These are phyloP conservation scores for Slavum lentiscoides DNA, from an alignment of 2,888 invertebrate species.

Conservation along the genomic window DNA sequence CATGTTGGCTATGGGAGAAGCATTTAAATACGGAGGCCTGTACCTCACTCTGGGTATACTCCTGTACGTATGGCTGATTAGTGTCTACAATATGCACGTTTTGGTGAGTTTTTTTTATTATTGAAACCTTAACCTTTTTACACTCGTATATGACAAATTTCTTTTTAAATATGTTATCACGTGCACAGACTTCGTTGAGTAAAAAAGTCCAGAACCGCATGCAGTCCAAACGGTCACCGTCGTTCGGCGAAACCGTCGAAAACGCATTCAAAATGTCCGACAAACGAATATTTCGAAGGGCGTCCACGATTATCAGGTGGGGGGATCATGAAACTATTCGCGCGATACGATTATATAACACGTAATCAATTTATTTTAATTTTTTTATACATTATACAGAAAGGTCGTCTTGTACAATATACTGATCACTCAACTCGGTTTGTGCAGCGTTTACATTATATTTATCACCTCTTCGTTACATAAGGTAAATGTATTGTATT, in stretches of 20 bases:
- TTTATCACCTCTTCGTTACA: constrained; percentile 33
- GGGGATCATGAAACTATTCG: neutral
- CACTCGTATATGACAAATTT: neutral
- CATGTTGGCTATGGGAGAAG: constrained; percentile 93
- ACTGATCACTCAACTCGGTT: constrained; percentile 43
- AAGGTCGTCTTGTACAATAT: constrained; percentile 43
- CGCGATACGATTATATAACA: neutral
- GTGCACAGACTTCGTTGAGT: constrained; percentile 24
- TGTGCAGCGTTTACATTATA: constrained; percentile 47
- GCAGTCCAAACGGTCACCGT: constrained; percentile 17
- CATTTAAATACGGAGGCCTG: constrained; percentile 84
- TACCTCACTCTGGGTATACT: constrained; percentile 24
- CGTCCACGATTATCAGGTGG: constrained; percentile 13
- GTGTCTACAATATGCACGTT: constrained; percentile 89
- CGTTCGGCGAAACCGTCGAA: constrained; percentile 43
- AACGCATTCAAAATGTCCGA: constrained; percentile 48
- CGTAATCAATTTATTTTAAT: neutral
- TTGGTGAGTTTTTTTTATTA: constrained; percentile 66
- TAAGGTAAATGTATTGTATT: constrained; percentile 12
- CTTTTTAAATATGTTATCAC: neutral
- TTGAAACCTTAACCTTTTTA: neutral
- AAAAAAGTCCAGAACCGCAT: constrained; percentile 38
- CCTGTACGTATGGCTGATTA: constrained; percentile 67
- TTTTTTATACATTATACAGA: neutral
- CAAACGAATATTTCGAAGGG: constrained; percentile 31